Conservation (phyloP, 1,140 invertebrate genomes). For the Hylaeus volcanicus region DNA sequence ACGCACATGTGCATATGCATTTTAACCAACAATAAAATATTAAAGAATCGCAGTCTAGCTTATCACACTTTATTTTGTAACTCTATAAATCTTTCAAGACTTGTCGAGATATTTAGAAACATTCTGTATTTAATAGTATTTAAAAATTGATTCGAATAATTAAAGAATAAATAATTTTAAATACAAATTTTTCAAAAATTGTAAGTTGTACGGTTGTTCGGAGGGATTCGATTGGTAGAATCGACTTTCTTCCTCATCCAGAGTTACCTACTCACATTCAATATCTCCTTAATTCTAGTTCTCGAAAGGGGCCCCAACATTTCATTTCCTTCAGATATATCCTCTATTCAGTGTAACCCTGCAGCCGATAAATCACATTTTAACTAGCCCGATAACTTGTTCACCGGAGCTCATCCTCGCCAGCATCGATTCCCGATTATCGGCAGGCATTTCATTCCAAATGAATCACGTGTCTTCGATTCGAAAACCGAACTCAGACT, state of each 20-base stretch:
- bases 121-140: no score
- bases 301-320: conserved; percentile 3
- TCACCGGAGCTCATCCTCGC: conserved; percentile 24
- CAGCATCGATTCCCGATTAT: conserved; percentile 44
- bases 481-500: conserved; percentile 47
- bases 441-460: conserved; percentile 18
- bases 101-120: no score
- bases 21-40: no score
- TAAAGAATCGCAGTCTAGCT: no score
- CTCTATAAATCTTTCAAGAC: no score
- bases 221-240: neutral
- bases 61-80: no score
- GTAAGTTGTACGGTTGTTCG: no score
- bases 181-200: no score
- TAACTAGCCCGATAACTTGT: conserved; percentile 44
- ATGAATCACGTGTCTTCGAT: conserved; percentile 43
- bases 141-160: no score
- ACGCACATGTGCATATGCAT: no score
- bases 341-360: neutral
- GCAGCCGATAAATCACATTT: conserved; percentile 39
- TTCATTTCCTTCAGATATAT: conserved; percentile 17
- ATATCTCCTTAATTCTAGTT: conserved; percentile 35
- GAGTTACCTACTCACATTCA: conserved; percentile 15
- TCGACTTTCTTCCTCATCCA: neutral
- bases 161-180: no score